A percentile compares a stretch with the other conserved stretches of the same genome.
phyloP scores from a whole-genome alignment of 2,888 invertebrate species.

The Phyllotreta cruciferae region DNA sequence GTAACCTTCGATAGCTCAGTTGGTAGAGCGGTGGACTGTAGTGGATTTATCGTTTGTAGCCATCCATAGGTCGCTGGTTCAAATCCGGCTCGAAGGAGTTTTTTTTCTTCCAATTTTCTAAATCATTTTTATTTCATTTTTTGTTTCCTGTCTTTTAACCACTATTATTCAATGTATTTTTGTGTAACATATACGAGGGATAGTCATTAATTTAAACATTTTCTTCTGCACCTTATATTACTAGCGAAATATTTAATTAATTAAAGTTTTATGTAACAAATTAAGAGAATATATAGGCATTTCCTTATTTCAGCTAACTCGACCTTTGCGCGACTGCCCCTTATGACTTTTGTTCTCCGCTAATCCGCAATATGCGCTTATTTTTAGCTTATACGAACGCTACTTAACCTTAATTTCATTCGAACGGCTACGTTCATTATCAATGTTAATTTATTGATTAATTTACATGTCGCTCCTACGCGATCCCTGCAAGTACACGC shows the following conservation, averaged over 20 bases:
- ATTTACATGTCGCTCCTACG: conserved; percentile 23
- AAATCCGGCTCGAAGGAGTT: conserved; percentile 54
- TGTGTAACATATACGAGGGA: too few relatives aligned
- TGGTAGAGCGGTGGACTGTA: conserved; percentile 56
- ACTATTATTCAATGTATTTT: too few relatives aligned
- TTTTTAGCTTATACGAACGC: conserved; percentile 19
- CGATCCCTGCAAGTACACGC: background rate
- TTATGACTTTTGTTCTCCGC: conserved; percentile 7
- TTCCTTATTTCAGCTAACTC: too few relatives aligned
- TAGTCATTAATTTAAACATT: too few relatives aligned
- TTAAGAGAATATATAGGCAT: too few relatives aligned
- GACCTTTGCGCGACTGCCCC: background rate
- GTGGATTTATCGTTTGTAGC: conserved; percentile 34
- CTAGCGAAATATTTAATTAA: too few relatives aligned
- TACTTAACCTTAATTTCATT: conserved; percentile 26
- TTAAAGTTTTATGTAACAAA: too few relatives aligned
- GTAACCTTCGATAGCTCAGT: conserved; percentile 55
- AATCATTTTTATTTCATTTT: background rate
- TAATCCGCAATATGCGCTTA: conserved; percentile 9
- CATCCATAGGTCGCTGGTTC: conserved; percentile 66
- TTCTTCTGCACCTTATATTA: too few relatives aligned
- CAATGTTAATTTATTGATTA: conserved; percentile 24
- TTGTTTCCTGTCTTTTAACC: background rate
- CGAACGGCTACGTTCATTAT: conserved; percentile 23
- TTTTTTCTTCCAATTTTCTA: conserved; percentile 16